Evolutionary conservation across 2,888 invertebrate genomes (phyloP).

Genomic region (Lapara coniferarum): DNA sequence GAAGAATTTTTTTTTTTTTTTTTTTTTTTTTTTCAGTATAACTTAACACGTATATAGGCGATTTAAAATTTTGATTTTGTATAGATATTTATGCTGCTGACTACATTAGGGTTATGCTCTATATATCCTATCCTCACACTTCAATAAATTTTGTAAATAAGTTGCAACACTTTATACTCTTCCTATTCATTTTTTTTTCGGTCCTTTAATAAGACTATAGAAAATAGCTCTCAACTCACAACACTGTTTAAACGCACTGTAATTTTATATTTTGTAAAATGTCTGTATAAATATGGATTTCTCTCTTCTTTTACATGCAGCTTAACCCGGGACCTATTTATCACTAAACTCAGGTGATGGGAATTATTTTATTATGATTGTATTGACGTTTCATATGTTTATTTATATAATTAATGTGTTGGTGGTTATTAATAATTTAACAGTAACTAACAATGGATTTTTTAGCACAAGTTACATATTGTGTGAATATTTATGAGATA

Average conservation of each 20-base stretch:
- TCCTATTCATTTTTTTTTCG: not conserved
- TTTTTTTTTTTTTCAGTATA: no score
- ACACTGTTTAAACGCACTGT: conserved; percentile 38
- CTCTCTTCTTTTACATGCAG: conserved; percentile 83
- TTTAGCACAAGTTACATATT: not conserved
- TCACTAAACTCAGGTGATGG: conserved; percentile 84
- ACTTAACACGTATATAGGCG: no score
- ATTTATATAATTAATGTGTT: conserved; percentile 3
- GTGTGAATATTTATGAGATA: not conserved
- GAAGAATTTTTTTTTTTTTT: no score
- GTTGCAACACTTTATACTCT: not conserved
- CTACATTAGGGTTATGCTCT: not conserved
- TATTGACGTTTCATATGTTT: conserved; percentile 29
- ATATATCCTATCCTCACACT: not conserved
- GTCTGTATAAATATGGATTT: conserved; percentile 72
- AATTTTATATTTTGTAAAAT: conserved; percentile 44
- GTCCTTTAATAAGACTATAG: not conserved
- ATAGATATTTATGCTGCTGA: no score
- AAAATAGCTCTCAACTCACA: conserved; percentile 6
- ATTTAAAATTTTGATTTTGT: no score
- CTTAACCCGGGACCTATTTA: conserved; percentile 84
- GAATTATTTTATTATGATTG: conserved; percentile 71
- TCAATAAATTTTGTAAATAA: conserved; percentile 5
- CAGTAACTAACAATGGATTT: not conserved
- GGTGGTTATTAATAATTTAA: conserved; percentile 1